Percentiles rank a stretch among this genome's conserved stretches.
These are phyloP conservation scores for Lithobius niger DNA, from an alignment of 1,140 invertebrate genomes.

Conservation along the genomic window DNA sequence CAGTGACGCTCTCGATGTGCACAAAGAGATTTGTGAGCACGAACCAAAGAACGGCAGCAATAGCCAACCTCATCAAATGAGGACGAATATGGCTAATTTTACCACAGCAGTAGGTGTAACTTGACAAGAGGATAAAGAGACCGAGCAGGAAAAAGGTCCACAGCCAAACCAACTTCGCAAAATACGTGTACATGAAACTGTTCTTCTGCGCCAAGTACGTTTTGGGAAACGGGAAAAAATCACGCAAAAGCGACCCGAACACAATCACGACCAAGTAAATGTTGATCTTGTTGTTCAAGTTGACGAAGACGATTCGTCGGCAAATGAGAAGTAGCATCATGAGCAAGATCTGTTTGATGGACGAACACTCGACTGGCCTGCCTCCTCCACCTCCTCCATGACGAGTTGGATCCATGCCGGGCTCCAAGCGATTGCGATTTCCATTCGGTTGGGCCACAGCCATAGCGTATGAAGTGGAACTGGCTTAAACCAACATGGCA, in stretches of 20 bases:
- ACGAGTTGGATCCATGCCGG: too few species aligned
- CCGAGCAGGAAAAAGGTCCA: conserved; percentile 47
- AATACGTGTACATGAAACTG: conserved; percentile 79
- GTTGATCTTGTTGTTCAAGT: conserved; percentile 70
- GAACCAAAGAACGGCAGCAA: conserved; percentile 82
- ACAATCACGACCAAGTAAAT: conserved; percentile 69
- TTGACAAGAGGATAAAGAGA: conserved; percentile 65
- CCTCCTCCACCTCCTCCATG: too few species aligned
- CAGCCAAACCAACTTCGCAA: conserved; percentile 91
- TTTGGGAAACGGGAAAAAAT: conserved; percentile 64
- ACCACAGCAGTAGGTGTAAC: conserved; percentile 68
- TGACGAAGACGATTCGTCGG: conserved; percentile 69
- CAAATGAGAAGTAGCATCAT: conserved; percentile 75
- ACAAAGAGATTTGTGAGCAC: conserved; percentile 70
- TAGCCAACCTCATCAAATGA: conserved; percentile 54
- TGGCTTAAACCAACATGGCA: too few species aligned
- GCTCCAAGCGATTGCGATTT: too few species aligned
- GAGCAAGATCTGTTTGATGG: conserved; percentile 61
- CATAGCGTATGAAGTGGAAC: too few species aligned
- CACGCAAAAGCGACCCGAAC: conserved; percentile 65
- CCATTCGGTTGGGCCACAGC: too few species aligned
- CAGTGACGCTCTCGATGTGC: conserved; percentile 65
- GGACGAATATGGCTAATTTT: conserved; percentile 49
- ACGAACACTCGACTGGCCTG: too few species aligned
- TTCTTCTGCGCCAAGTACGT: conserved; percentile 73